These are phyloP conservation scores for Sacculina carcini DNA, from an alignment of 2,888 invertebrate species.

Conservation along the genomic window DNA sequence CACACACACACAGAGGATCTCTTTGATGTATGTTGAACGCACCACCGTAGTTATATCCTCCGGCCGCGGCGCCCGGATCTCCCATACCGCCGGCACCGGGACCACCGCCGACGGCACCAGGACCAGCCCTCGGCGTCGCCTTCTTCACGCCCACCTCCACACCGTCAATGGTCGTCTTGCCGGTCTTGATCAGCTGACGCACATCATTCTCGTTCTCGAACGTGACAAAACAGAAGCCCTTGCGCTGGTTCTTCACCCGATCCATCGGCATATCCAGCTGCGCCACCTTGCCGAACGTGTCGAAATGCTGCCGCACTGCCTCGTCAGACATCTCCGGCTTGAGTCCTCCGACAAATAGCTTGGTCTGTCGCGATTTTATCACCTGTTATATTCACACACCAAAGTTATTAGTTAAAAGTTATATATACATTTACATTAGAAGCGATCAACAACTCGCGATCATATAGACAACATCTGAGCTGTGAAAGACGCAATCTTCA, in stretches of 20 bases:
- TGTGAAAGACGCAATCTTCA: too few species aligned
- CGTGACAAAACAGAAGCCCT: constrained; percentile 92
- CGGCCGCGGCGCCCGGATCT: constrained; percentile 20
- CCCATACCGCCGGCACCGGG: constrained; percentile 25
- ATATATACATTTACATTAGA: too few species aligned
- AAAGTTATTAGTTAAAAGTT: too few species aligned
- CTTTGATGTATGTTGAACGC: too few species aligned
- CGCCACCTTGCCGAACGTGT: constrained; percentile 19
- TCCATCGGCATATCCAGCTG: constrained; percentile 93
- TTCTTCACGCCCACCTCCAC: constrained; percentile 90
- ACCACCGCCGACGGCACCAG: constrained; percentile 34
- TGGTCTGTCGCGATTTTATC: constrained; percentile 78
- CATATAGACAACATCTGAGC: too few species aligned
- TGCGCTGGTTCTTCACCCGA: constrained; percentile 83
- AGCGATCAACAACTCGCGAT: too few species aligned
- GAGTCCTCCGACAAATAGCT: constrained; percentile 87
- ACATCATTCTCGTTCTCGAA: constrained; percentile 87
- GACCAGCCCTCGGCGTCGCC: constrained; percentile 46
- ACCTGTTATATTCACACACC: too few species aligned
- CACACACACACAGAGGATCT: background rate
- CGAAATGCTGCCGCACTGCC: constrained; percentile 74
- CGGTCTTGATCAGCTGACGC: constrained; percentile 64
- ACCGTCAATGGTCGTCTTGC: constrained; percentile 73
- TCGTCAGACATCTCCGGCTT: constrained; percentile 76
- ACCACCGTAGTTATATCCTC: constrained; percentile 20